Percentiles rank a stretch among this genome's conserved stretches.
Evolutionary conservation across 2,888 invertebrate species (phyloP).

Genomic region (Netelia melanura): DNA sequence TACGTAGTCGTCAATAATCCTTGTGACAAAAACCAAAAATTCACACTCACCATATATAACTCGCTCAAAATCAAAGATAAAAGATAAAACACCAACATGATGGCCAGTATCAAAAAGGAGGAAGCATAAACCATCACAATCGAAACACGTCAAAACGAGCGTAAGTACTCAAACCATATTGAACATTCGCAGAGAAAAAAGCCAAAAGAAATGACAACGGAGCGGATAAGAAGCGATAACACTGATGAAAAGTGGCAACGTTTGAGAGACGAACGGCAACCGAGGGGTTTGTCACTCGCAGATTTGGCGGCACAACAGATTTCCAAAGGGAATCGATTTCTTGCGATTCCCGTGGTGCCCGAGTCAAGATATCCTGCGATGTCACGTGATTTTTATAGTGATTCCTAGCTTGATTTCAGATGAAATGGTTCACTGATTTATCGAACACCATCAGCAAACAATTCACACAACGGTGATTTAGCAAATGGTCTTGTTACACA

Average conservation of each 20-base stretch:
- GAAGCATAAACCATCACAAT: neutral
- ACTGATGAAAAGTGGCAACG: constrained; percentile 21
- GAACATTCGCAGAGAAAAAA: constrained; percentile 12
- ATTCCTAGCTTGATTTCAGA: no score
- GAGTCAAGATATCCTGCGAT: neutral
- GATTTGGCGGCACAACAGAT: neutral
- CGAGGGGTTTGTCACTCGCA: no score
- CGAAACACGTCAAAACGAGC: neutral
- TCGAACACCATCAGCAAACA: neutral
- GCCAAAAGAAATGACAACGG: neutral
- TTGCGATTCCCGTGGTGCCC: neutral
- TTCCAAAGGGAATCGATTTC: neutral
- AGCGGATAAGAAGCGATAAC: neutral
- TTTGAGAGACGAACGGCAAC: constrained; percentile 28
- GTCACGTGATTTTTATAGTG: no score
- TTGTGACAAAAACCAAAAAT: neutral
- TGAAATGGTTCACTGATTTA: neutral
- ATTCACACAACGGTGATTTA: neutral
- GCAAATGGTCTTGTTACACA: neutral
- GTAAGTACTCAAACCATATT: neutral
- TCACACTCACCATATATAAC: no score
- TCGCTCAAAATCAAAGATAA: no score
- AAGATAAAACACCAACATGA: no score
- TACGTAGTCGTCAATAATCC: neutral
- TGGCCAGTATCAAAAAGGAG: no score